Percentiles rank a stretch among this genome's conserved stretches.
These are phyloP conservation scores for Actias luna DNA, from an alignment of 2,888 invertebrate genomes.

Conservation along the genomic window DNA sequence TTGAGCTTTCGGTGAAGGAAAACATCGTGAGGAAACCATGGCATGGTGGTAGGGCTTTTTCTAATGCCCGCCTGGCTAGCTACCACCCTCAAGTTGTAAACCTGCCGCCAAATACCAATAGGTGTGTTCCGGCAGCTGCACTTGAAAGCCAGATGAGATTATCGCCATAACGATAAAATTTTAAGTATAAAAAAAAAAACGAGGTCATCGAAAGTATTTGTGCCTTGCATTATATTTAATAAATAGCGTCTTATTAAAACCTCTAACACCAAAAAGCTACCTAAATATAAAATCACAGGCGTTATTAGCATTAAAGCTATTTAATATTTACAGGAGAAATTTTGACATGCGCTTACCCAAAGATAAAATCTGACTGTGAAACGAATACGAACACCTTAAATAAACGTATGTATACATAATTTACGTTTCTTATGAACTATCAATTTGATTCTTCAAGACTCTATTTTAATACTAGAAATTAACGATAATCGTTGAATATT, in stretches of 20 bases:
- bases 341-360: constrained; percentile 1
- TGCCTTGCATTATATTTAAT: not conserved
- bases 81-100: too few species aligned
- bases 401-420: not conserved
- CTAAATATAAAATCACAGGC: not conserved
- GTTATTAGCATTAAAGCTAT: not conserved
- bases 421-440: not conserved
- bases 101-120: too few species aligned
- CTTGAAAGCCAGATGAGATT: too few species aligned
- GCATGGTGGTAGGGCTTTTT: too few species aligned
- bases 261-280: not conserved
- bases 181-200: too few species aligned
- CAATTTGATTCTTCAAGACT: not conserved
- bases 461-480: not conserved
- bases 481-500: not conserved
- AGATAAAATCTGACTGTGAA: not conserved
- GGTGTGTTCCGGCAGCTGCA: too few species aligned
- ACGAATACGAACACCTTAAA: not conserved
- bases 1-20: too few species aligned
- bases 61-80: too few species aligned
- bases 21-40: too few species aligned
- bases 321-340: not conserved
- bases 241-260: not conserved
- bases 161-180: too few species aligned
- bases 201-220: too few species aligned